Evolutionary conservation across 2,888 invertebrate species (phyloP).

Genomic region (Ichneumoninae sp.): DNA sequence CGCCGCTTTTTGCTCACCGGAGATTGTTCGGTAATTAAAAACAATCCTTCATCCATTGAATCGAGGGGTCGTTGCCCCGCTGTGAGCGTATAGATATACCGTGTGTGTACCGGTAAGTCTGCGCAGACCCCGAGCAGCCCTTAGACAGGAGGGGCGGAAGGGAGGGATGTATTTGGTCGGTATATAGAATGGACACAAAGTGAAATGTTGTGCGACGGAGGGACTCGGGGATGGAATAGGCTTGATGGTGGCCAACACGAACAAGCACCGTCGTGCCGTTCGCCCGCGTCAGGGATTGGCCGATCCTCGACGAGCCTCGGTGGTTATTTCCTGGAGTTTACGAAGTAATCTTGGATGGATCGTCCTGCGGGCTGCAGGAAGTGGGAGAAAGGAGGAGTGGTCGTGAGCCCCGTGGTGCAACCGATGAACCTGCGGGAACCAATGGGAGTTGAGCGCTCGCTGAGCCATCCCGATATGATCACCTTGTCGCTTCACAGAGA

Average conservation of each 20-base stretch:
- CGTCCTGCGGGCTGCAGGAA: constrained; percentile 58
- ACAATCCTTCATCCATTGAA: constrained; percentile 72
- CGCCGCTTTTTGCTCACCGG: constrained; percentile 36
- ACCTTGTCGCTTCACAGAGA: not conserved
- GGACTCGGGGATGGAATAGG: constrained; percentile 33
- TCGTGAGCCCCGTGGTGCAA: constrained; percentile 11
- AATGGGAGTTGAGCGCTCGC: constrained; percentile 1
- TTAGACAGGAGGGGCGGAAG: not conserved
- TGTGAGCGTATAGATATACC: not conserved
- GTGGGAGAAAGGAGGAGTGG: constrained; percentile 10
- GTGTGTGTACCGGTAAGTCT: constrained; percentile 1
- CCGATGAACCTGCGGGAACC: constrained; percentile 30
- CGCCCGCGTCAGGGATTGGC: constrained; percentile 34
- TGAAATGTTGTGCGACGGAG: constrained; percentile 19
- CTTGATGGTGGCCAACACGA: constrained; percentile 30
- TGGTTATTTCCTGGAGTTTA: constrained; percentile 78
- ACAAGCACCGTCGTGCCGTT: constrained; percentile 11
- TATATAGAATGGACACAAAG: not conserved
- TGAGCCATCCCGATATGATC: constrained; percentile 3
- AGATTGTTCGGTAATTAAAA: constrained; percentile 74
- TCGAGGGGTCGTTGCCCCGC: constrained; percentile 19
- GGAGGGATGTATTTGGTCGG: constrained; percentile 3
- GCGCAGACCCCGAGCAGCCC: not conserved
- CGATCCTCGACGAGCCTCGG: constrained; percentile 51
- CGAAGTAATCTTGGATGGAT: constrained; percentile 78